These are phyloP conservation scores for Nephrocerus scutellatus DNA, from an alignment of 2,888 invertebrate species.

Conservation along the genomic window DNA sequence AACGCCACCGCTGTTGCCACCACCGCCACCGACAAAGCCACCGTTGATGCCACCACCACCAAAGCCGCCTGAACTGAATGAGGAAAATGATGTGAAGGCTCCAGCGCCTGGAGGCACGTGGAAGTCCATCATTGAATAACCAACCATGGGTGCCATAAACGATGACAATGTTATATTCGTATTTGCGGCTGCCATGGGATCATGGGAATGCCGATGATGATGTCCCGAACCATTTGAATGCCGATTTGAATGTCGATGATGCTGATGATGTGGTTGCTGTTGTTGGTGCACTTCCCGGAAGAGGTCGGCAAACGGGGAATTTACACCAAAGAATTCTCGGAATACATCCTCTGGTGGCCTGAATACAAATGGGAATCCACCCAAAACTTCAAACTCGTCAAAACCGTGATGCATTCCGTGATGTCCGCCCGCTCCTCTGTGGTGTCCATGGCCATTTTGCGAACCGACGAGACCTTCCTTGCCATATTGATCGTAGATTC, in stretches of 20 bases:
- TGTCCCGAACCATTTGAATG: too few species aligned
- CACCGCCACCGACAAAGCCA: conserved; percentile 31
- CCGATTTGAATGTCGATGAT: too few species aligned
- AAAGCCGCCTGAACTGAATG: conserved; percentile 58
- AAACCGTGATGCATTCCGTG: conserved; percentile 56
- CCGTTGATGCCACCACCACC: conserved; percentile 49
- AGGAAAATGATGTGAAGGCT: conserved; percentile 67
- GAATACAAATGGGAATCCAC: conserved; percentile 72
- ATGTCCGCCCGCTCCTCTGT: conserved; percentile 9
- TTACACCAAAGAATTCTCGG: conserved; percentile 88
- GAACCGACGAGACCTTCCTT: conserved; percentile 72
- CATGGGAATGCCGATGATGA: too few species aligned
- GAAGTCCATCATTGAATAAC: conserved; percentile 48
- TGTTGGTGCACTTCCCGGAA: too few species aligned
- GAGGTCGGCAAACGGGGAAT: conserved; percentile 69
- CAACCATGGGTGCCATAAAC: conserved; percentile 55
- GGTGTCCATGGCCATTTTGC: conserved; percentile 16
- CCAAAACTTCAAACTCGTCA: conserved; percentile 57
- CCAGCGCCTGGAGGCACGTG: conserved; percentile 62
- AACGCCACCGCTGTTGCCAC: too few species aligned
- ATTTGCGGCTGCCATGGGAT: too few species aligned
- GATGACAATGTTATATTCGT: too few species aligned
- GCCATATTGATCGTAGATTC: conserved; percentile 85
- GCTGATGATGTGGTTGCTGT: too few species aligned
- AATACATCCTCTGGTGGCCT: conserved; percentile 94